phyloP scores from a whole-genome alignment of 1,140 invertebrate genomes.

The Platorchestia sp. region DNA sequence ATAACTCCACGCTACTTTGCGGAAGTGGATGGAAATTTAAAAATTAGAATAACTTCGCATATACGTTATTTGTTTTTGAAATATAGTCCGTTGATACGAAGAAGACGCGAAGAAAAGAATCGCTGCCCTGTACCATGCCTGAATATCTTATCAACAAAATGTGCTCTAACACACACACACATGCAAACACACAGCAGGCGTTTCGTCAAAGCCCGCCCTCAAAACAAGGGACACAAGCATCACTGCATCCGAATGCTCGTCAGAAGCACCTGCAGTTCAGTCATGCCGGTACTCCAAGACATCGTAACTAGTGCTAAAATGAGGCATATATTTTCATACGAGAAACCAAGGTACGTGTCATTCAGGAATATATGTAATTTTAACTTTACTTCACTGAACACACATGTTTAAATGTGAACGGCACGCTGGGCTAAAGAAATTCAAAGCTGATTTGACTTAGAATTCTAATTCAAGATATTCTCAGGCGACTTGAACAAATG shows the following conservation, averaged over 20 bases:
- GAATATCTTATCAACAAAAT: not conserved
- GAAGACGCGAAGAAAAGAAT: not conserved
- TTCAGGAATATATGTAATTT: not conserved
- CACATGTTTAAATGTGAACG: not conserved
- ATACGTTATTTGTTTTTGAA: not conserved
- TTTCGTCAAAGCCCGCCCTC: not conserved
- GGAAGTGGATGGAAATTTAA: too few species aligned
- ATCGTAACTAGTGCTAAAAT: not conserved
- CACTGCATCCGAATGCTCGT: not conserved
- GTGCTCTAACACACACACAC: not conserved
- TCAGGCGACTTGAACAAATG: too few species aligned
- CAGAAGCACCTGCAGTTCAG: not conserved
- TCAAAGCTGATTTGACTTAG: too few species aligned
- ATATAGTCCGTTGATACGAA: not conserved
- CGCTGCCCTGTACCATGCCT: not conserved
- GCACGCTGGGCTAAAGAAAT: too few species aligned
- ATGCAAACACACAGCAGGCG: not conserved
- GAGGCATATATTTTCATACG: not conserved
- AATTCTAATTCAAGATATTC: too few species aligned
- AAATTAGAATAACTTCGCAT: not conserved
- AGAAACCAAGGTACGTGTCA: not conserved
- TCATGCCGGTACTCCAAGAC: not conserved
- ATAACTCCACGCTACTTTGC: too few species aligned
- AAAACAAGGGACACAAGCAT: not conserved
- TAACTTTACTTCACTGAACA: not conserved